Conservation (phyloP, 2,888 invertebrate species). For the Chrysolina americana region DNA sequence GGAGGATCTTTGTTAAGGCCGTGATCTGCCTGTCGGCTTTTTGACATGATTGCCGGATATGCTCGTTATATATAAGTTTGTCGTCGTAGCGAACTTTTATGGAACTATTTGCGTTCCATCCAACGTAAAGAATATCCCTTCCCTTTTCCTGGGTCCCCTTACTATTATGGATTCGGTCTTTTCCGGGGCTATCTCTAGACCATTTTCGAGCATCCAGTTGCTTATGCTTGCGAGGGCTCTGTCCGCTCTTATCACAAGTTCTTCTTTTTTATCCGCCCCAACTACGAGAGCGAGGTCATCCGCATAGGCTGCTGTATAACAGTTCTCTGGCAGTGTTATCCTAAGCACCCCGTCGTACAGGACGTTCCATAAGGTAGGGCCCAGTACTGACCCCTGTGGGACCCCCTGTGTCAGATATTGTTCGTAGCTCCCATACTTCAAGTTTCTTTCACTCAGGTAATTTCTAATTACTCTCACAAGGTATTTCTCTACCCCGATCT, state of each 20-base stretch:
- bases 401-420: slow-evolving; percentile 20
- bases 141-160: slow-evolving; percentile 32
- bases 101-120: background rate
- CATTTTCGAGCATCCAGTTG: slow-evolving; percentile 32
- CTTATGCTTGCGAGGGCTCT: background rate
- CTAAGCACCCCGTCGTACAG: slow-evolving; percentile 31
- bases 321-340: background rate
- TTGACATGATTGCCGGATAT: slow-evolving; percentile 2
- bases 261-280: slow-evolving; percentile 1
- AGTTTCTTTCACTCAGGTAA: background rate
- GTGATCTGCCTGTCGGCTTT: background rate
- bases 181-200: slow-evolving; percentile 27
- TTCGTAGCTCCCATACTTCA: background rate
- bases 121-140: slow-evolving; percentile 3
- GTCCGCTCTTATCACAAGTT: slow-evolving; percentile 14
- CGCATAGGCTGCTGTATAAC: background rate
- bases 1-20: slow-evolving; percentile 29
- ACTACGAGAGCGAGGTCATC: background rate
- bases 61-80: background rate
- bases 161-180: slow-evolving; percentile 40
- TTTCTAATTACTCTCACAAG: too few species aligned
- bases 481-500: slow-evolving; percentile 12
- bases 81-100: background rate
- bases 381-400: too few species aligned
- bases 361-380: slow-evolving; percentile 41